Percentiles rank a stretch among this genome's conserved stretches.
Evolutionary conservation across 2,888 invertebrate species (phyloP).

Genomic region (Candidula unifasciata): DNA sequence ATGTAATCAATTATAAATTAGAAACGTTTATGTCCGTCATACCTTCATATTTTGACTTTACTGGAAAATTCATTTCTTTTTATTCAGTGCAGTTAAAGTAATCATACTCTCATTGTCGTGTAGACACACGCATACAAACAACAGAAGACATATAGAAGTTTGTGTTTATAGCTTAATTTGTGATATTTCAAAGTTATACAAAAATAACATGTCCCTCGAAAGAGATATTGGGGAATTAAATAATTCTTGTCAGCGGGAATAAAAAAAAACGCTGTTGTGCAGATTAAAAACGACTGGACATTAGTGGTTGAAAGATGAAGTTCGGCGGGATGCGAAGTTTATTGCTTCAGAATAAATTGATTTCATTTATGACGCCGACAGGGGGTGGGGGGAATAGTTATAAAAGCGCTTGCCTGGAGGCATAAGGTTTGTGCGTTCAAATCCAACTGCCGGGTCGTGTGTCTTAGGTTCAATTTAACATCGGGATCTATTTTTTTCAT

Average conservation of each 20-base stretch:
- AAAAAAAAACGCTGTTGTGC: neutral
- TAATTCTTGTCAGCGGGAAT: neutral
- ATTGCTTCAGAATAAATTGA: no score
- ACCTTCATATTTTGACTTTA: neutral
- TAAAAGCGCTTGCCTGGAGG: no score
- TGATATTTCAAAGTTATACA: neutral
- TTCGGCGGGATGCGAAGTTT: no score
- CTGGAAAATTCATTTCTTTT: neutral
- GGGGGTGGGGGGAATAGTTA: no score
- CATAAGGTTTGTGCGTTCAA: no score
- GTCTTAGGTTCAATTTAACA: no score
- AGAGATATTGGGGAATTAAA: neutral
- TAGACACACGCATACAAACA: neutral
- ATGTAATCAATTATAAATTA: neutral
- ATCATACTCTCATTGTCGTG: constrained; percentile 13
- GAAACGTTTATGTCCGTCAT: neutral
- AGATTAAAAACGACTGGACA: no score
- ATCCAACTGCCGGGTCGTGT: no score
- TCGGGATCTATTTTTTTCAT: no score
- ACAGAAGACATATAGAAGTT: neutral
- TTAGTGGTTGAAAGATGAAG: no score
- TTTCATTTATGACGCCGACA: no score
- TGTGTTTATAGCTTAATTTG: constrained; percentile 5
- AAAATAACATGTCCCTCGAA: neutral
- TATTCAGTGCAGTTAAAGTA: neutral